Evolutionary conservation across 1,140 invertebrate species (phyloP).

Genomic region (Hypothenemus hampei): DNA sequence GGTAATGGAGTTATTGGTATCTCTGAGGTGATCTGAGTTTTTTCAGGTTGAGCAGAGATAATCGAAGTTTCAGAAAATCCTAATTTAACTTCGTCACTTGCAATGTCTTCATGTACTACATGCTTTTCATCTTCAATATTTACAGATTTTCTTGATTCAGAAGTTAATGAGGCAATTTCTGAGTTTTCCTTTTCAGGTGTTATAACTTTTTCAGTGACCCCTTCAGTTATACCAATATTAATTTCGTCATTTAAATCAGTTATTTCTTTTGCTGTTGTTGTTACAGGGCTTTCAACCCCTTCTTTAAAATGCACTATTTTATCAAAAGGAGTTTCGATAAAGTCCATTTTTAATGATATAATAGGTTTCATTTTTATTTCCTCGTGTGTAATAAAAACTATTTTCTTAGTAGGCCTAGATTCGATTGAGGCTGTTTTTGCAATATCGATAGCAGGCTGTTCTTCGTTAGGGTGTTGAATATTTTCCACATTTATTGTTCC

Average conservation of each 20-base stretch:
- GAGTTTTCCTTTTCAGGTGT: too few relatives aligned
- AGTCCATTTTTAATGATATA: slow-evolving; percentile 57
- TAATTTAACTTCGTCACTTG: too few relatives aligned
- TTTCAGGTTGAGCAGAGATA: neutral
- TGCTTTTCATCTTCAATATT: too few relatives aligned
- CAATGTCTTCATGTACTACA: too few relatives aligned
- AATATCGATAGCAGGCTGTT: neutral
- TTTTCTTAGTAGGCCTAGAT: slow-evolving; percentile 49
- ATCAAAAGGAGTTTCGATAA: slow-evolving; percentile 31
- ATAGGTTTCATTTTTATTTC: slow-evolving; percentile 60
- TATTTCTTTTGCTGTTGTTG: too few relatives aligned
- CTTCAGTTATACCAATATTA: neutral
- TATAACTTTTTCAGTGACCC: neutral
- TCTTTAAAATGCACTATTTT: slow-evolving; percentile 14
- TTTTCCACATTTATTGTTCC: neutral
- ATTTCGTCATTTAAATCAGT: slow-evolving; percentile 1
- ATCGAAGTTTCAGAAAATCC: too few relatives aligned
- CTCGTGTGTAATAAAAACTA: slow-evolving; percentile 63
- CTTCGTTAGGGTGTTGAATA: neutral
- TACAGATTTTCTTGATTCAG: too few relatives aligned
- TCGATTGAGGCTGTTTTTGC: slow-evolving; percentile 4
- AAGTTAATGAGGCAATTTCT: too few relatives aligned
- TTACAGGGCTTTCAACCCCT: slow-evolving; percentile 7
- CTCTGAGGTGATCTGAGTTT: neutral
- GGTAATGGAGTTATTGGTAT: slow-evolving; percentile 16